phyloP scores from a whole-genome alignment of 2,888 invertebrate species.

The Drosophila borealis region DNA sequence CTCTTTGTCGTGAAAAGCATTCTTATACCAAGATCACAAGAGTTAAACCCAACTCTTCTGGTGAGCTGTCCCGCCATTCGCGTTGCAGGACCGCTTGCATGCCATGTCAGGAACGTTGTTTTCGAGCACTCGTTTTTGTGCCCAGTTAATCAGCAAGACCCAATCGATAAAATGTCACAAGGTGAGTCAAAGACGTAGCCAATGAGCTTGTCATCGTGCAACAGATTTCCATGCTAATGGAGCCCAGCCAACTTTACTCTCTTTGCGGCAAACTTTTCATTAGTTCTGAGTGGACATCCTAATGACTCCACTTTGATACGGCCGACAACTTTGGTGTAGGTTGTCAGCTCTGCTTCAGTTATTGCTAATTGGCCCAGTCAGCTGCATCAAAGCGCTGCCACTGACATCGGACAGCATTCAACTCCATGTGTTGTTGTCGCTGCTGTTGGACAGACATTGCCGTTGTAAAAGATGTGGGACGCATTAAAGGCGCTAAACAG shows the following conservation, averaged over 20 bases:
- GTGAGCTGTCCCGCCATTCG: background rate
- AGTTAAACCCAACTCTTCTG: slow-evolving; percentile 1
- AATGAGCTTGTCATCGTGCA: slow-evolving; percentile 11
- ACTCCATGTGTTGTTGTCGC: slow-evolving; percentile 17
- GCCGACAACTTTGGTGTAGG: slow-evolving; percentile 6
- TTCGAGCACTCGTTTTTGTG: background rate
- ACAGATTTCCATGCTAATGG: slow-evolving; percentile 6
- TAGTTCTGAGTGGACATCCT: slow-evolving; percentile 3
- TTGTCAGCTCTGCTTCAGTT: slow-evolving; percentile 6
- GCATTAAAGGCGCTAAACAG: slow-evolving; percentile 73
- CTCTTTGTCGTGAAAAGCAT: too few species aligned
- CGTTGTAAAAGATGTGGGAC: slow-evolving; percentile 37
- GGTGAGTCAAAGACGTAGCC: slow-evolving; percentile 13
- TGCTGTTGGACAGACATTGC: slow-evolving; percentile 12
- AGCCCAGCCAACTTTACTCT: slow-evolving; percentile 4
- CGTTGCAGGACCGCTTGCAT: background rate
- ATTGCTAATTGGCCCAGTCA: slow-evolving; percentile 49
- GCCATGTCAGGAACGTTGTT: background rate
- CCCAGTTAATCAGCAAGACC: too few species aligned
- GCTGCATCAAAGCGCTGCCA: slow-evolving; percentile 30
- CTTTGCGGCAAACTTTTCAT: slow-evolving; percentile 16
- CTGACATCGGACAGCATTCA: slow-evolving; percentile 28
- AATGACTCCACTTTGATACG: background rate
- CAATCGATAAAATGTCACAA: background rate
- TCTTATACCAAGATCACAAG: background rate